These are phyloP conservation scores for Neostethus bicornis DNA, from an alignment of 2,797 vertebrate species.

Conservation along the genomic window DNA sequence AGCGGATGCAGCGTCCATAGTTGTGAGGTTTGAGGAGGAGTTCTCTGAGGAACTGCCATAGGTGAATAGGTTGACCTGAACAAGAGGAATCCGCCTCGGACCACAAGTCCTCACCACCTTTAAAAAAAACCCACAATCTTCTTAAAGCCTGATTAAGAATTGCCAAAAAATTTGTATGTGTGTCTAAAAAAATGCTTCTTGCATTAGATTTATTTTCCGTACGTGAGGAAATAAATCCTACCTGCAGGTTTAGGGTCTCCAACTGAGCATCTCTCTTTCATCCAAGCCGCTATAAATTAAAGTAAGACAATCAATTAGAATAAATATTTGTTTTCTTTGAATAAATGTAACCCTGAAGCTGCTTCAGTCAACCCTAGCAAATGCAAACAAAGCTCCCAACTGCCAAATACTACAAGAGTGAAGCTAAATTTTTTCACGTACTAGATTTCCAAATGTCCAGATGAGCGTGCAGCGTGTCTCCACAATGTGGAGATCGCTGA, in stretches of 20 bases:
- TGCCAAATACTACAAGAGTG: not conserved
- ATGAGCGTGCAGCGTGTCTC: conserved; percentile 93
- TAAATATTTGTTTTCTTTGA: not conserved
- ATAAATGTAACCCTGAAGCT: not conserved
- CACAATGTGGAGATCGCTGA: conserved; percentile 88
- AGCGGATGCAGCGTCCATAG: conserved; percentile 96
- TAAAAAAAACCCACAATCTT: not conserved
- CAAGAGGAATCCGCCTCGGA: conserved; percentile 93
- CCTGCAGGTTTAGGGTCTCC: conserved; percentile 77
- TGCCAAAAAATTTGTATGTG: not conserved
- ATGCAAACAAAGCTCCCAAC: not conserved
- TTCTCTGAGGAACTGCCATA: conserved; percentile 98
- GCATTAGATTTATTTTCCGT: not conserved
- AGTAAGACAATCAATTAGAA: conserved; percentile 3
- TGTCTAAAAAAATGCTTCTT: not conserved
- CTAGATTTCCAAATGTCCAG: conserved; percentile 99
- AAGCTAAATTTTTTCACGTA: conserved; percentile 49
- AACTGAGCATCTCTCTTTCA: conserved; percentile 88
- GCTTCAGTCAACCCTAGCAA: not conserved
- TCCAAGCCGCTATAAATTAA: conserved; percentile 89
- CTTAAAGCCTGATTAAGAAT: not conserved
- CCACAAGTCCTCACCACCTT: conserved; percentile 83
- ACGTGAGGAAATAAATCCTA: conserved; percentile 40
- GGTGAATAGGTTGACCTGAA: conserved; percentile 94
- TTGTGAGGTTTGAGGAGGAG: conserved; percentile 95